These are phyloP conservation scores for Kryptopterus vitreolus DNA, from an alignment of 2,797 vertebrate species.

Conservation along the genomic window DNA sequence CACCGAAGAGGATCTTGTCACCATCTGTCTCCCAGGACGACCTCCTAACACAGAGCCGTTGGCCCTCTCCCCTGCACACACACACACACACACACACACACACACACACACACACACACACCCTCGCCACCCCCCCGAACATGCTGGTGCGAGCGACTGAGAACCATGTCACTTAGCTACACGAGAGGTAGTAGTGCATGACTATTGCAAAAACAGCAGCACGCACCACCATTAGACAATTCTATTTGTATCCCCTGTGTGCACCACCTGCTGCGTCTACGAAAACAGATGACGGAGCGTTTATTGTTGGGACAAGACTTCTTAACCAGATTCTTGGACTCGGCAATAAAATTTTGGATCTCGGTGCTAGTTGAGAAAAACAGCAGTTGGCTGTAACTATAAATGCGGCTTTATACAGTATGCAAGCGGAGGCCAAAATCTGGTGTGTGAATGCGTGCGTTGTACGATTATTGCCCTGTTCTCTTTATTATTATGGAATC, in stretches of 20 bases:
- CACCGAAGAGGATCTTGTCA: slow-evolving; percentile 58
- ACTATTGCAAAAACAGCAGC: slow-evolving; percentile 36
- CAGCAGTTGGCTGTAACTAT: slow-evolving; percentile 34
- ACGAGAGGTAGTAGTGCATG: slow-evolving; percentile 27
- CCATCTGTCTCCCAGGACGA: slow-evolving; percentile 66
- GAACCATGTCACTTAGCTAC: slow-evolving; percentile 44
- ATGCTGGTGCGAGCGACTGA: slow-evolving; percentile 38
- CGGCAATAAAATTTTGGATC: slow-evolving; percentile 46
- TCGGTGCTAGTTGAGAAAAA: slow-evolving; percentile 8
- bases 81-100: too few species aligned
- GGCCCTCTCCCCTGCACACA: too few species aligned
- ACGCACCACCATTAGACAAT: slow-evolving; percentile 43
- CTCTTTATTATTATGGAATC: not conserved
- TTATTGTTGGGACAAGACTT: slow-evolving; percentile 49
- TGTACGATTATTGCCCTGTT: slow-evolving; percentile 6
- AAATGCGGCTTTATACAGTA: slow-evolving; percentile 35
- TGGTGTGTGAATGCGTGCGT: slow-evolving; percentile 27
- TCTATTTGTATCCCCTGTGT: slow-evolving; percentile 50
- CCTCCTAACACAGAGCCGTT: slow-evolving; percentile 55
- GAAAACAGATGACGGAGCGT: slow-evolving; percentile 52
- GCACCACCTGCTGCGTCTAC: slow-evolving; percentile 55
- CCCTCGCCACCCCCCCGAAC: slow-evolving; percentile 36
- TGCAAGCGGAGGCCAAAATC: slow-evolving; percentile 30
- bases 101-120: too few species aligned
- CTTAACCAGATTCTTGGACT: slow-evolving; percentile 49